A percentile compares a stretch with the other conserved stretches of the same genome.
Conservation (phyloP, 1,140 invertebrate species). For the Panonychus citri region DNA sequence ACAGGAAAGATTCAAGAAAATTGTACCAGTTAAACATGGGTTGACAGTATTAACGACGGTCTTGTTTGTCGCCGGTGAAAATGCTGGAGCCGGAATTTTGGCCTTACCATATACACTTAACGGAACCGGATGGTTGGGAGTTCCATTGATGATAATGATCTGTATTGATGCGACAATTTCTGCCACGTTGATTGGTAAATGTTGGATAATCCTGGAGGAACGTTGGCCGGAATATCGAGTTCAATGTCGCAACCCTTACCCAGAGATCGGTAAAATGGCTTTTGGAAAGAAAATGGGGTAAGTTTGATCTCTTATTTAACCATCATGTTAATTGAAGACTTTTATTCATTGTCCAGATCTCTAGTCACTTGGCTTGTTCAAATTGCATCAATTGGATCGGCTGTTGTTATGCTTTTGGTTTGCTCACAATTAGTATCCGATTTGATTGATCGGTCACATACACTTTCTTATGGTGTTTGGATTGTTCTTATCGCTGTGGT, state of each 20-base stretch:
- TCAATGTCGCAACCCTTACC: slow-evolving; percentile 12
- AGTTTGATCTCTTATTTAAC: too few species aligned
- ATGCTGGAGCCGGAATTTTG: slow-evolving; percentile 48
- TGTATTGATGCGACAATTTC: slow-evolving; percentile 13
- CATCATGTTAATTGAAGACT: too few species aligned
- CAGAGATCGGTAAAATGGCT: slow-evolving; percentile 10
- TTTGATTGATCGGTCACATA: slow-evolving; percentile 15
- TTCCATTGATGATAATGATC: slow-evolving; percentile 17
- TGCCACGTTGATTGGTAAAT: slow-evolving; percentile 3
- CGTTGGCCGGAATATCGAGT: slow-evolving; percentile 10
- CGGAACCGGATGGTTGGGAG: slow-evolving; percentile 19
- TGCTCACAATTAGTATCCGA: neutral
- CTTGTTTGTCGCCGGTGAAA: slow-evolving; percentile 42
- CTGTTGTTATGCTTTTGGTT: neutral
- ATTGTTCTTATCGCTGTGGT: slow-evolving; percentile 34
- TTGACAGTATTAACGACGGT: neutral
- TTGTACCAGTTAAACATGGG: neutral
- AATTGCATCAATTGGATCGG: neutral
- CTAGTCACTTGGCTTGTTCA: too few species aligned
- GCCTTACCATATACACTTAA: slow-evolving; percentile 30
- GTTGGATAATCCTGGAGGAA: slow-evolving; percentile 13
- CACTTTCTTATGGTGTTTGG: slow-evolving; percentile 28
- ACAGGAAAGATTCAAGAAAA: too few species aligned
- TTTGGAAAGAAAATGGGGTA: neutral
- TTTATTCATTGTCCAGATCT: too few species aligned